Evolutionary conservation across 2,797 vertebrate species (phyloP).

Genomic region (Helarctos malayanus): DNA sequence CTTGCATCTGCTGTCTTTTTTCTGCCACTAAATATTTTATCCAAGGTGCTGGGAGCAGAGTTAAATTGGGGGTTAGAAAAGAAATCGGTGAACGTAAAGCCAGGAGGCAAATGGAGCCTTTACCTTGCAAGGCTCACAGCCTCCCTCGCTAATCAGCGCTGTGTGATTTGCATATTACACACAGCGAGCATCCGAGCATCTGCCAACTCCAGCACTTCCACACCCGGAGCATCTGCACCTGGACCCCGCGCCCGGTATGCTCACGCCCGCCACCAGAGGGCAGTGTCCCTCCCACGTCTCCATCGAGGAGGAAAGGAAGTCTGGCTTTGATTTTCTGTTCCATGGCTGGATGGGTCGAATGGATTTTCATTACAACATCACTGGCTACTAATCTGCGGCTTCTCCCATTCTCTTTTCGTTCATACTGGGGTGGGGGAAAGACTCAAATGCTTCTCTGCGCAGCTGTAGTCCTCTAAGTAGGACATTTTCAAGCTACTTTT

Average conservation of each 20-base stretch:
- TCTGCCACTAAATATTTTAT: conserved; percentile 74
- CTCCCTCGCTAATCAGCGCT: conserved; percentile 65
- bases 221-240: rapidly evolving
- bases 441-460: neutral
- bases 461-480: neutral
- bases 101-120: conserved; percentile 72
- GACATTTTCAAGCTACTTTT: neutral
- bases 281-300: conserved; percentile 49
- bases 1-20: conserved; percentile 72
- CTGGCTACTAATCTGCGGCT: conserved; percentile 75
- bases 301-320: neutral
- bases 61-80: conserved; percentile 75
- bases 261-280: conserved; percentile 77
- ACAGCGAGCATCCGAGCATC: conserved; percentile 48
- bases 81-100: neutral
- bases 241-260: rapidly evolving
- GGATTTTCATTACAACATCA: conserved; percentile 71
- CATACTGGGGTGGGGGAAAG: rapidly evolving
- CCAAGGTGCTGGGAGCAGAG: conserved; percentile 68
- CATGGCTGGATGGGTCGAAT: conserved; percentile 40
- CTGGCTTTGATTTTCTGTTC: conserved; percentile 62
- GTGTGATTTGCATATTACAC: conserved; percentile 44
- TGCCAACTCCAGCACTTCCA: neutral
- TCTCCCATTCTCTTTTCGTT: conserved; percentile 2
- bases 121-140: neutral